These are phyloP conservation scores for Agelastica alni DNA, from an alignment of 2,888 invertebrate genomes.

Conservation along the genomic window DNA sequence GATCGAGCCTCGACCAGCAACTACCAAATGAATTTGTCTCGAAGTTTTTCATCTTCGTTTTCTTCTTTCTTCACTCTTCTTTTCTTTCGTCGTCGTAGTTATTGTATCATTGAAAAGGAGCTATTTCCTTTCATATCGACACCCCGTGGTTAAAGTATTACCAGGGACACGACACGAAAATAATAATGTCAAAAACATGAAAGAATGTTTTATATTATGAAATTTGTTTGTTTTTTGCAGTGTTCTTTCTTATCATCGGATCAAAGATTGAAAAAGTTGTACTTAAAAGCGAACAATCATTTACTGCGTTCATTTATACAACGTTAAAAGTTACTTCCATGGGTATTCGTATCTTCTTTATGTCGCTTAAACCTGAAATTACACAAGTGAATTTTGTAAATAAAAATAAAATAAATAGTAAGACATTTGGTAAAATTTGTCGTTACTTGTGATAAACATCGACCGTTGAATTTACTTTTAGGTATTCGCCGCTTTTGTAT, in stretches of 20 bases:
- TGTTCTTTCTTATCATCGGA: too few relatives aligned
- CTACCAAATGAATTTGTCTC: constrained; percentile 22
- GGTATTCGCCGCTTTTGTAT: constrained; percentile 21
- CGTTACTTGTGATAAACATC: neutral
- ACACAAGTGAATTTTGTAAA: too few relatives aligned
- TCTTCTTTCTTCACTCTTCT: constrained; percentile 13
- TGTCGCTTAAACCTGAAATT: too few relatives aligned
- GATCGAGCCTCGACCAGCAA: constrained; percentile 11
- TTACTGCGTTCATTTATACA: too few relatives aligned
- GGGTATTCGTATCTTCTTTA: too few relatives aligned
- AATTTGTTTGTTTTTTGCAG: too few relatives aligned
- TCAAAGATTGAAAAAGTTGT: too few relatives aligned
- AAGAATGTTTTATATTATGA: too few relatives aligned
- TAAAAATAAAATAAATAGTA: too few relatives aligned
- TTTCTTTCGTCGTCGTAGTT: constrained; percentile 13
- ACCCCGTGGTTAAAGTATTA: constrained; percentile 8
- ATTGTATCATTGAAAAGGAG: constrained; percentile 24
- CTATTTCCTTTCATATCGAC: constrained; percentile 29
- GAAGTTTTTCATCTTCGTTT: constrained; percentile 14
- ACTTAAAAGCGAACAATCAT: too few relatives aligned
- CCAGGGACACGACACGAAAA: neutral
- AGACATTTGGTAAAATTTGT: constrained; percentile 8
- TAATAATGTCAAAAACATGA: too few relatives aligned
- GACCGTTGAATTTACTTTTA: constrained; percentile 24
- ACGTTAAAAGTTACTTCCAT: too few relatives aligned